Conservation (phyloP, 2,888 invertebrate species). For the Penaeus monodon region DNA sequence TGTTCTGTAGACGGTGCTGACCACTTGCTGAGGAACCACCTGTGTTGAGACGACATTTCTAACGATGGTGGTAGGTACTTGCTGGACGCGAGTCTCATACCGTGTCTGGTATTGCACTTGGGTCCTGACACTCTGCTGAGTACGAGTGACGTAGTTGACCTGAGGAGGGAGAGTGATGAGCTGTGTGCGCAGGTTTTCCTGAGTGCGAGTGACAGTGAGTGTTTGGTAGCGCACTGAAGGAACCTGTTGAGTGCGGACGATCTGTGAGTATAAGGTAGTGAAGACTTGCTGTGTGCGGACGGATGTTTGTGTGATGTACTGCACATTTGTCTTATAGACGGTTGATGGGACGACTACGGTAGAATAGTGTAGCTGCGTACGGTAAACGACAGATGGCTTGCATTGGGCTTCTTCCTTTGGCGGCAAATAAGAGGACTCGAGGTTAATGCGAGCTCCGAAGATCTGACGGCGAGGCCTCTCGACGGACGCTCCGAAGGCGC, state of each 20-base stretch:
- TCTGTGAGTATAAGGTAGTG: too few relatives aligned
- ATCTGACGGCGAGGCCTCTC: slow-evolving; percentile 35
- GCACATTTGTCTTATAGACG: too few relatives aligned
- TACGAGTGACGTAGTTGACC: slow-evolving; percentile 13
- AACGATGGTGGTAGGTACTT: slow-evolving; percentile 14
- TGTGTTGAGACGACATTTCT: slow-evolving; percentile 25
- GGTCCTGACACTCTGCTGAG: slow-evolving; percentile 5
- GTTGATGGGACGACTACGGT: too few relatives aligned
- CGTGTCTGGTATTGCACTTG: slow-evolving; percentile 25
- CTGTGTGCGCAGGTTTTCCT: slow-evolving; percentile 19
- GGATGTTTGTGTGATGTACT: too few relatives aligned
- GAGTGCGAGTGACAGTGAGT: too few relatives aligned
- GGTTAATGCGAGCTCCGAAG: slow-evolving; percentile 26
- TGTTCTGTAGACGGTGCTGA: slow-evolving; percentile 25
- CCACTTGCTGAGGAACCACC: slow-evolving; percentile 18
- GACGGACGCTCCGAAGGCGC: slow-evolving; percentile 26
- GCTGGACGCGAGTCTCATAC: background rate
- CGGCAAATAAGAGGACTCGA: slow-evolving; percentile 48
- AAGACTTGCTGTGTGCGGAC: too few relatives aligned
- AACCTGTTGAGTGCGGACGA: too few relatives aligned
- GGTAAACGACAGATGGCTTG: slow-evolving; percentile 41
- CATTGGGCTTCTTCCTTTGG: slow-evolving; percentile 39
- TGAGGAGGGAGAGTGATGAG: slow-evolving; percentile 7
- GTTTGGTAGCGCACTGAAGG: too few relatives aligned
- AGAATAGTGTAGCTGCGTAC: background rate